A percentile compares a stretch with the other conserved stretches of the same genome.
Evolutionary conservation across 2,113 vertebrate species (phyloP).

Genomic region (Scatophagus argus): DNA sequence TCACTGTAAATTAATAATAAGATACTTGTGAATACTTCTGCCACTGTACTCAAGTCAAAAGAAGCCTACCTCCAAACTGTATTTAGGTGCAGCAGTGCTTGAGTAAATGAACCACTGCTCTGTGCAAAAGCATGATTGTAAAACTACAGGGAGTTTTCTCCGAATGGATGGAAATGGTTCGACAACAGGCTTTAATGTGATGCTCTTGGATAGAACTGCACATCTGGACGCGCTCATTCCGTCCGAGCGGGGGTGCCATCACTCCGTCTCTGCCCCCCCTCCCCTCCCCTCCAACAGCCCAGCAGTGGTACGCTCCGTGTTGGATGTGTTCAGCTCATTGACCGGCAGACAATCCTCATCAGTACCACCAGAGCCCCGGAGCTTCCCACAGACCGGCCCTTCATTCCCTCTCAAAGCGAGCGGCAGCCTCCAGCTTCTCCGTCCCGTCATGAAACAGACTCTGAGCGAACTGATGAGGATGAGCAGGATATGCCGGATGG

Average conservation of each 20-base stretch:
- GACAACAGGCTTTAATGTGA: background rate
- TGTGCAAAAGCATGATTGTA: no score
- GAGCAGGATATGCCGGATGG: conserved; percentile 95
- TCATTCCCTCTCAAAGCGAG: conserved; percentile 35
- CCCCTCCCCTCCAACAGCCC: conserved; percentile 31
- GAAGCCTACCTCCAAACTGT: no score
- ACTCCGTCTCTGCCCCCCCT: background rate
- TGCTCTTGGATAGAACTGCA: background rate
- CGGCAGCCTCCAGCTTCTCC: conserved; percentile 21
- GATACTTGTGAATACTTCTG: no score
- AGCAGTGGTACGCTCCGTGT: conserved; percentile 77
- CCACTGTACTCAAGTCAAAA: no score
- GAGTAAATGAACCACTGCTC: no score
- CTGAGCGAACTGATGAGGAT: conserved; percentile 95
- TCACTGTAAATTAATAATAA: no score
- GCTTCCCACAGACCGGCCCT: conserved; percentile 26
- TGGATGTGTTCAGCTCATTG: conserved; percentile 64
- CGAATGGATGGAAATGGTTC: background rate
- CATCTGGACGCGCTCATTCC: conserved; percentile 69
- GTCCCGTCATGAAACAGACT: conserved; percentile 90
- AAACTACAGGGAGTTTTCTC: background rate
- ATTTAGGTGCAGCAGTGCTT: no score
- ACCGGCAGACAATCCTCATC: conserved; percentile 73
- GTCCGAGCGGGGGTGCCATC: background rate
- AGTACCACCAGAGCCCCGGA: conserved; percentile 71